Base-by-base conservation (phyloP, 2,888 invertebrate genomes). In the Neocrepidodera transversa region DNA sequence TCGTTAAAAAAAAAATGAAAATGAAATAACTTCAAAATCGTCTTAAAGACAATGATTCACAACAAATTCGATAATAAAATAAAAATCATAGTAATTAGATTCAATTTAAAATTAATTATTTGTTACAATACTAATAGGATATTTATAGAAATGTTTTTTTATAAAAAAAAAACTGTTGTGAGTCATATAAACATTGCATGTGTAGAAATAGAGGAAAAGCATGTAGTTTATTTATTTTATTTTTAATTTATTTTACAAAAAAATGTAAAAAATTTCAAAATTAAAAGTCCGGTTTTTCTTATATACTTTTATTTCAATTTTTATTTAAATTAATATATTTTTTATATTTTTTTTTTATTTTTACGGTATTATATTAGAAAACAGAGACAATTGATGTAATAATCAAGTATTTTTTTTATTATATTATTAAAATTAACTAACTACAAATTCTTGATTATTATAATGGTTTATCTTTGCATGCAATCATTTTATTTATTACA, bases 191-290 rank as follows among this genome's bases (percentile, higher is more conserved):
- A 43, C 57, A 64, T 65, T 69, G 72, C 72, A 71, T 71, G 72
- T 30, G 55, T 65, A 65, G 68, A 52, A 61, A 64, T 68, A 71
- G 68, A 69, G 62, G 45, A 63, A 66, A 66, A 62, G 73, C 72
- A 73, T 74, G 73, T 65, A 63, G 60, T 65, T 60, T 53, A 57
- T 61, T 52, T 40, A 26, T 52, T 52, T 52, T 35, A 20, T 62
- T 43, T 20, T 30, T 42, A 62, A 65, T 62, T 54, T 58, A 61
- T 66, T 67, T 49, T 57, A 28, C 48, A 49, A 11, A 18, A 52
- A 58, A 48, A 56, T 60, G 36, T 60, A 45, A 54, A 51, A 32
- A 52, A n/a, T n/a, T n/a, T n/a, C n/a, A 57, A 52, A 45, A 20
- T 10, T 23, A 43, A 11, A 45, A 45, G 13, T 45, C 26, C 6